A percentile compares a stretch with the other conserved stretches of the same genome.
These are phyloP conservation scores for Leptocoma aspasia DNA, from an alignment of 2,113 vertebrate species.

Conservation along the genomic window DNA sequence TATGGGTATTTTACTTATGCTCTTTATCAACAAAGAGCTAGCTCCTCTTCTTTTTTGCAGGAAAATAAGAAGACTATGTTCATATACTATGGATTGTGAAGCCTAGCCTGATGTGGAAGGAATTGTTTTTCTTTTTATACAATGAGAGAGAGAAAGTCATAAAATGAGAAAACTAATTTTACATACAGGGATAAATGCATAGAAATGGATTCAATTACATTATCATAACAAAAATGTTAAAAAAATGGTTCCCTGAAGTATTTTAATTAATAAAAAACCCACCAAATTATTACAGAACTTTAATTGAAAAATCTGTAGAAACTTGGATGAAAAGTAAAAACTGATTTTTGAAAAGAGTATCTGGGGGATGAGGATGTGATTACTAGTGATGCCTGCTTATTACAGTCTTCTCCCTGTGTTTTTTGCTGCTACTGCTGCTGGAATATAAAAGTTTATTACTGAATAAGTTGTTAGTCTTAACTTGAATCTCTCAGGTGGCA, in stretches of 20 bases:
- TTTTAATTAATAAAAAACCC: slow-evolving; percentile 67
- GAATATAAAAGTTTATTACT: slow-evolving; percentile 52
- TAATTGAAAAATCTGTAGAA: slow-evolving; percentile 63
- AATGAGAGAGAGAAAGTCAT: not conserved
- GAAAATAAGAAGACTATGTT: slow-evolving; percentile 24
- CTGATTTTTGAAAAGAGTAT: not conserved
- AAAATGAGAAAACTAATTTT: slow-evolving; percentile 47
- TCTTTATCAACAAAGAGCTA: slow-evolving; percentile 30
- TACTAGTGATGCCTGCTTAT: slow-evolving; percentile 6
- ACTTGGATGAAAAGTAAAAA: not conserved
- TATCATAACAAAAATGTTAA: slow-evolving; percentile 23
- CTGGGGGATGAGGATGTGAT: slow-evolving; percentile 29
- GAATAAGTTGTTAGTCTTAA: slow-evolving; percentile 28
- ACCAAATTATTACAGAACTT: slow-evolving; percentile 24
- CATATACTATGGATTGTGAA: not conserved
- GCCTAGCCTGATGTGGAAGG: not conserved
- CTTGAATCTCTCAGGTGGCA: slow-evolving; percentile 5
- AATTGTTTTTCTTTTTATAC: not conserved
- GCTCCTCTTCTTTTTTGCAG: not conserved
- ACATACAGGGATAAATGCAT: not conserved
- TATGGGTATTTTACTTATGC: slow-evolving; percentile 13
- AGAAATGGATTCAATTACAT: slow-evolving; percentile 32
- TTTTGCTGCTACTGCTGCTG: slow-evolving; percentile 1
- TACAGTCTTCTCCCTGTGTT: not conserved
- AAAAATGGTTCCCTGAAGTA: slow-evolving; percentile 1